These are phyloP conservation scores for Cecidostiba fungosa DNA, from an alignment of 2,888 invertebrate genomes.

Conservation along the genomic window DNA sequence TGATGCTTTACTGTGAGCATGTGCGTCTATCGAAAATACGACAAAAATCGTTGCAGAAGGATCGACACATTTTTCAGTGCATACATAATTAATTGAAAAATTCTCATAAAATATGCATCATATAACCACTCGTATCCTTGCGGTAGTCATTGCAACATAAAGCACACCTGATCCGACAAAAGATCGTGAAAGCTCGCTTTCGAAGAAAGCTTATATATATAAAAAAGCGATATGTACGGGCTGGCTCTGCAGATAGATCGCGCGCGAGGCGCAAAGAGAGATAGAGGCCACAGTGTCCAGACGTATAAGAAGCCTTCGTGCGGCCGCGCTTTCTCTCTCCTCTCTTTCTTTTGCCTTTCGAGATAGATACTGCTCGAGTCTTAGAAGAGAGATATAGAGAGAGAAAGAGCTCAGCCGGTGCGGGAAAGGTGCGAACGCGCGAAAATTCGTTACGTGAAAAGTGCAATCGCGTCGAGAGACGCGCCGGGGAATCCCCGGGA, in stretches of 20 bases:
- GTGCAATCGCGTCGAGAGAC: slow-evolving; percentile 57
- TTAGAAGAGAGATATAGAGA: slow-evolving; percentile 13
- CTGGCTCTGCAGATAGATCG: slow-evolving; percentile 31
- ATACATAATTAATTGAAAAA: not conserved
- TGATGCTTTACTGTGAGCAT: too few relatives aligned
- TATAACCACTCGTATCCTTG: too few relatives aligned
- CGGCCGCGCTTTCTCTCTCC: not conserved
- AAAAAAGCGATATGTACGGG: slow-evolving; percentile 28
- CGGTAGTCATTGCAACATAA: not conserved
- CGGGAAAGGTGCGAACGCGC: slow-evolving; percentile 47
- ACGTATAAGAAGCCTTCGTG: slow-evolving; percentile 30
- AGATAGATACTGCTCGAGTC: slow-evolving; percentile 39
- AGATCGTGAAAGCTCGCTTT: not conserved
- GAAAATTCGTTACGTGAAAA: slow-evolving; percentile 61
- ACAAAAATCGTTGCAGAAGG: not conserved
- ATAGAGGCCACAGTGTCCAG: slow-evolving; percentile 6
- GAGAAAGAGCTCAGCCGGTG: slow-evolving; percentile 10
- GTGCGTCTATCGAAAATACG: not conserved
- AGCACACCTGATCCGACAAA: not conserved
- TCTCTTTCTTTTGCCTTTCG: not conserved
- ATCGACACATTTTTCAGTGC: not conserved
- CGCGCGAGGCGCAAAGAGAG: slow-evolving; percentile 19
- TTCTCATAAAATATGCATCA: not conserved
- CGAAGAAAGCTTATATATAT: not conserved
- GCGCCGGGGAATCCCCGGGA: slow-evolving; percentile 34